A percentile compares a stretch with the other conserved stretches of the same genome.
Evolutionary conservation across 2,113 vertebrate species (phyloP).

Genomic region (Ptyas mucosa): DNA sequence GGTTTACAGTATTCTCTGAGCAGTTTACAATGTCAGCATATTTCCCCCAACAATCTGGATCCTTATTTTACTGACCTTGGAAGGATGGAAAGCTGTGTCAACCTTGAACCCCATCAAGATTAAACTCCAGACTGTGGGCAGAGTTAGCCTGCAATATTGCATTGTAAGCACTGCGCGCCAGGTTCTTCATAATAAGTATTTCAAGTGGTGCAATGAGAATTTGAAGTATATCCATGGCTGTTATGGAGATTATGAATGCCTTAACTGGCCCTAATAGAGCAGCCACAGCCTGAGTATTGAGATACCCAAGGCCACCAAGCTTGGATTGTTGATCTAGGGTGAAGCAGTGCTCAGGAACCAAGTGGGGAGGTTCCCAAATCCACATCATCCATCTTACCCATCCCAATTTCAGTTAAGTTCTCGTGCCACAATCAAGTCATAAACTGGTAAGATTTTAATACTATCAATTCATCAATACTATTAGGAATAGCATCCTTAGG

Average conservation of each 20-base stretch:
- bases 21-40: too few species aligned
- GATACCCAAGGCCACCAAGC: background rate
- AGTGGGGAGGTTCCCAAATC: background rate
- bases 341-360: background rate
- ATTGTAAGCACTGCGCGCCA: background rate
- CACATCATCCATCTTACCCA: background rate
- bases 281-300: background rate
- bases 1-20: too few species aligned
- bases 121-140: too few species aligned
- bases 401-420: background rate
- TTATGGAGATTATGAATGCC: background rate
- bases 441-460: background rate
- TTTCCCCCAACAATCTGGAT: too few species aligned
- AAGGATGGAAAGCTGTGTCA: too few species aligned
- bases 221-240: background rate
- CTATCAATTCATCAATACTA: background rate
- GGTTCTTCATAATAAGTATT: background rate
- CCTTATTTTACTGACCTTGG: too few species aligned
- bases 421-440: background rate
- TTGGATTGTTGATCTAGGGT: background rate
- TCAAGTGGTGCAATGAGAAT: background rate
- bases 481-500: background rate
- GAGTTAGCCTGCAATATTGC: too few species aligned
- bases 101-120: too few species aligned
- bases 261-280: background rate